phyloP scores from a whole-genome alignment of 53 echinoderm and acorn worm genomes.

The Paelopatides confundens region DNA sequence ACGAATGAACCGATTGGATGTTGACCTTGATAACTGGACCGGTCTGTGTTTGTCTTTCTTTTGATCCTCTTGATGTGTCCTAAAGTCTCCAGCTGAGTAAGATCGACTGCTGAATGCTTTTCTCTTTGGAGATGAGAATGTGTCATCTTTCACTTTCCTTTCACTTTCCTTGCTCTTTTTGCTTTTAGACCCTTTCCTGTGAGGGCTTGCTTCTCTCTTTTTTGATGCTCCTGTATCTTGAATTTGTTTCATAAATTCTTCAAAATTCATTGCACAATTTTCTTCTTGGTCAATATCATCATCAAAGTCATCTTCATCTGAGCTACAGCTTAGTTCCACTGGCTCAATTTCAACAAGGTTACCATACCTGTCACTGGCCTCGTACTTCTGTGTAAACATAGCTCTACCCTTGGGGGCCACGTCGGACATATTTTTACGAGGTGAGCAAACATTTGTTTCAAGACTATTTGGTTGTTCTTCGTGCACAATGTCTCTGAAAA shows the following conservation, averaged over 20 bases:
- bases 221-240: slow-evolving; percentile 10
- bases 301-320: slow-evolving; percentile 38
- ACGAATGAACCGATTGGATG: slow-evolving; percentile 89
- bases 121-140: slow-evolving; percentile 14
- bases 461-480: slow-evolving; percentile 73
- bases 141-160: neutral
- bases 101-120: slow-evolving; percentile 26
- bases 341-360: slow-evolving; percentile 42
- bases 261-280: slow-evolving; percentile 55
- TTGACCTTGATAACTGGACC: slow-evolving; percentile 63
- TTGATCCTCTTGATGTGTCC: slow-evolving; percentile 27
- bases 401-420: slow-evolving; percentile 17
- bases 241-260: slow-evolving; percentile 45
- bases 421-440: slow-evolving; percentile 71
- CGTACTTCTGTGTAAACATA: slow-evolving; percentile 42
- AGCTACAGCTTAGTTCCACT: slow-evolving; percentile 38
- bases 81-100: slow-evolving; percentile 32
- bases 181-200: neutral
- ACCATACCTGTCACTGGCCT: slow-evolving; percentile 42
- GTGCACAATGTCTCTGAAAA: neutral
- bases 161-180: slow-evolving; percentile 22
- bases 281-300: slow-evolving; percentile 45
- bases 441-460: slow-evolving; percentile 83
- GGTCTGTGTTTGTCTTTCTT: slow-evolving; percentile 56
- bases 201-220: neutral